A percentile compares a stretch with the other conserved stretches of the same genome.
Evolutionary conservation across 1,140 invertebrate species (phyloP).

Genomic region (Pseudomyrmex dendroicus): DNA sequence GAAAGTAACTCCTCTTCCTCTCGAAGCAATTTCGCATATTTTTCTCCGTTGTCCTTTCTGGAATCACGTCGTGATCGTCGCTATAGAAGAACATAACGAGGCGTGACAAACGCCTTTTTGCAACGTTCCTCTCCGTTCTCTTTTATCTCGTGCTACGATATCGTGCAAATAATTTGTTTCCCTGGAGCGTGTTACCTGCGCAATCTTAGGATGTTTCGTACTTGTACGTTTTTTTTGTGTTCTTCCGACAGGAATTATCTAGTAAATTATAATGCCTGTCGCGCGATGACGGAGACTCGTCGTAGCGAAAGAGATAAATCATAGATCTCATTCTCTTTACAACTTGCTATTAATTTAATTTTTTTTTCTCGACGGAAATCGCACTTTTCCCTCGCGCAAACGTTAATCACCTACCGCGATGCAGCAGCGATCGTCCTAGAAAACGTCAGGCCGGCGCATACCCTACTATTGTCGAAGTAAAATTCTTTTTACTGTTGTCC

Average conservation of each 20-base stretch:
- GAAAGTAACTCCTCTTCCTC: constrained; percentile 84
- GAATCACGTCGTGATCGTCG: constrained; percentile 61
- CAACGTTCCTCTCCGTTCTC: not conserved
- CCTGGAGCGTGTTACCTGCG: no score
- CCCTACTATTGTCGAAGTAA: constrained; percentile 51
- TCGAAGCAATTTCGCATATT: constrained; percentile 81
- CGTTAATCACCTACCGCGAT: constrained; percentile 8
- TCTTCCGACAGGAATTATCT: no score
- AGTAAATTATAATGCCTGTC: not conserved
- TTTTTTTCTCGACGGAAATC: not conserved
- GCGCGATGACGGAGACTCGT: no score
- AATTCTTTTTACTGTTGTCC: constrained; percentile 59
- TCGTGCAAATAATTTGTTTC: constrained; percentile 10
- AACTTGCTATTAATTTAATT: not conserved
- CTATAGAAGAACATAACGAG: constrained; percentile 77
- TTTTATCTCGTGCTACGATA: not conserved
- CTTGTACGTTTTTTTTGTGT: no score
- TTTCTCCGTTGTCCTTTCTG: constrained; percentile 72
- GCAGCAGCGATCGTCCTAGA: constrained; percentile 45
- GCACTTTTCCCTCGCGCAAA: not conserved
- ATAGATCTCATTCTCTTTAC: not conserved
- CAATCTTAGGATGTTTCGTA: not conserved
- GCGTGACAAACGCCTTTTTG: constrained; percentile 77
- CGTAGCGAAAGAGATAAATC: not conserved
- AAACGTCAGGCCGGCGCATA: constrained; percentile 29